Base-by-base conservation (phyloP, 2,797 vertebrate species). In the Melanotaenia trifasciata region DNA sequence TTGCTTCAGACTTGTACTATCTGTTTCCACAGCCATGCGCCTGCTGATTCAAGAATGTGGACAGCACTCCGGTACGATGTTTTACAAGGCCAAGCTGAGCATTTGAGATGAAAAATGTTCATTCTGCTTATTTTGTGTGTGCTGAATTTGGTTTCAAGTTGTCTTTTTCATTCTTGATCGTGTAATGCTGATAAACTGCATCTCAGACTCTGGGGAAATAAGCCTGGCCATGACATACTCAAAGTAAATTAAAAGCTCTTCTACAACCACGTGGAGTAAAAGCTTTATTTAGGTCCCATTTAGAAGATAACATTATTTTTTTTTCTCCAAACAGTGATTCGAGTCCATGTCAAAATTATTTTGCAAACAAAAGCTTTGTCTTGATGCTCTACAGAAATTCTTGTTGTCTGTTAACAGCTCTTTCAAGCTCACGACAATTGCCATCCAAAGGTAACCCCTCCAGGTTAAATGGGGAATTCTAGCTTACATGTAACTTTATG, bases 1-100 rank as follows among this genome's bases (percentile, higher is more conserved):
- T 80, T 84, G 85, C 85, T 87, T 83, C 72, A 89, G 84, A 75
- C 67, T 80, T 28, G 63, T 72, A 81, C 80, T 81, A 80, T 88
- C 87, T 81, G 84, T 90, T 91, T 88, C 90, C 84, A 86, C 83
- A 87, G 87, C 80, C 85, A 62, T 76, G 78, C 54, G 85, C 80
- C 81, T 83, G 80, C 86, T 81, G 81, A 85, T 78, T 86, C 80
- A 81, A 78, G 87, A 90, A 88, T 90, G 90, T 10, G 68, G 73
- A 79, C 69, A 30, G 68, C 65, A 6, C 83, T 89, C 75, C 60
- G 78, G 78, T 78, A 85, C 86, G 84, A 89, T 89, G 87, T 89
- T 89, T 89, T 85, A 85, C 74, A 80, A 88, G 84, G 76, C 80
- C 16, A 59, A 82, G 63, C 80, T 35, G 80, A 38, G 40, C 54